Conservation (phyloP, 2,113 vertebrate genomes). For the Actenoides hombroni region DNA sequence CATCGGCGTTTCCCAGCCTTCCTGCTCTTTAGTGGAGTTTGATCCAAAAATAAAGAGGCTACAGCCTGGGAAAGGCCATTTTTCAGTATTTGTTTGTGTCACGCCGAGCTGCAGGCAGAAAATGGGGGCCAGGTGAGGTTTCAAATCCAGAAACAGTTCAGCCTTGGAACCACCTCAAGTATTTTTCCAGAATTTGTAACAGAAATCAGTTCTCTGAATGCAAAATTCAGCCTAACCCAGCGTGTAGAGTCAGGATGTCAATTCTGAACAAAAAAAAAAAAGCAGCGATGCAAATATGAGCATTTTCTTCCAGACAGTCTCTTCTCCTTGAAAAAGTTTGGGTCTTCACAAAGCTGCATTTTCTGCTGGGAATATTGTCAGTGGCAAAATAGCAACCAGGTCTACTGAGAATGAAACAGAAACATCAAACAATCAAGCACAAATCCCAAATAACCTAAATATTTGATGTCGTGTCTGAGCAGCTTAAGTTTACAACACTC, state of each 20-base stretch:
- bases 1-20: background rate
- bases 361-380: slow-evolving; percentile 47
- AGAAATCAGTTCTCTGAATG: background rate
- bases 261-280: background rate
- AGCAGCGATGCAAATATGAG: background rate
- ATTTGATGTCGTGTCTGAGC: slow-evolving; percentile 60
- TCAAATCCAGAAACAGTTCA: background rate
- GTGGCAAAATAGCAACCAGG: slow-evolving; percentile 10
- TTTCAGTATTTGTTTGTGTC: background rate
- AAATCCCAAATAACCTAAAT: slow-evolving; percentile 65
- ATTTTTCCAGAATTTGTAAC: background rate
- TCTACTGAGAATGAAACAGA: slow-evolving; percentile 18
- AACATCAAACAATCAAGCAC: slow-evolving; percentile 52
- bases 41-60: slow-evolving; percentile 11
- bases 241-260: background rate
- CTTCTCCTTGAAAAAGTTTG: slow-evolving; percentile 20
- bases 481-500: slow-evolving; percentile 24
- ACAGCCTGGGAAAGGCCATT: background rate
- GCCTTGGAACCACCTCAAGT: background rate
- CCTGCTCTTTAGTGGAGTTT: background rate
- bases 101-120: background rate
- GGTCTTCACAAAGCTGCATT: background rate
- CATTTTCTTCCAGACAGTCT: background rate
- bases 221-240: background rate
- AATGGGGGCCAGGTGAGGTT: background rate